Percentiles rank a stretch among this genome's conserved stretches.
Conservation (phyloP, 2,113 vertebrate species). For the Laterallus jamaicensis region DNA sequence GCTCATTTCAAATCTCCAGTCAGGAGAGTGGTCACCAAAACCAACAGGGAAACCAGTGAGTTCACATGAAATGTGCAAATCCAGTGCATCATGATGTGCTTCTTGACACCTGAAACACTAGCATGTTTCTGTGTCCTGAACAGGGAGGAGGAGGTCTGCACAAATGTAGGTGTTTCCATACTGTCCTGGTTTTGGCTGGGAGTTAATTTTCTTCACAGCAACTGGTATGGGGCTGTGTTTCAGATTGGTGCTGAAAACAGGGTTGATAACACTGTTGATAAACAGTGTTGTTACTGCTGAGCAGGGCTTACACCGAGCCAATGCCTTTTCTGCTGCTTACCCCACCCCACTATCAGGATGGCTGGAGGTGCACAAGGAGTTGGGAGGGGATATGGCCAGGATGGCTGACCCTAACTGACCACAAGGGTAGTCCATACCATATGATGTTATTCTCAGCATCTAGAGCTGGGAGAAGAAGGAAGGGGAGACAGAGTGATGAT, state of each 20-base stretch:
- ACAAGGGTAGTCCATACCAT: background rate
- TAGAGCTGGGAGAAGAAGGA: background rate
- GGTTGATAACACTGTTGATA: background rate
- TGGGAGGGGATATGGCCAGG: background rate
- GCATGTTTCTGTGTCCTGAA: background rate
- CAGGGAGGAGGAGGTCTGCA: background rate
- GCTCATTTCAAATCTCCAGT: background rate
- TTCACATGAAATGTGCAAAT: background rate
- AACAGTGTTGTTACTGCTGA: background rate
- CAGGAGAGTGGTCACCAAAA: background rate
- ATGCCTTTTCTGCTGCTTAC: background rate
- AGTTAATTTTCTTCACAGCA: background rate
- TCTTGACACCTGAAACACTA: background rate
- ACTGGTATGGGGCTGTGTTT: background rate
- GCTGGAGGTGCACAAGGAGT: fast-evolving
- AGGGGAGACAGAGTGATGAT: fast-evolving
- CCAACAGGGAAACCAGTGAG: background rate
- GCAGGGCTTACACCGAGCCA: background rate
- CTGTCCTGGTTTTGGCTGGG: background rate
- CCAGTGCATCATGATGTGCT: fast-evolving
- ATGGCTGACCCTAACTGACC: background rate
- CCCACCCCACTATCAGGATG: fast-evolving
- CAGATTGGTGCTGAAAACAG: background rate
- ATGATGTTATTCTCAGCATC: background rate
- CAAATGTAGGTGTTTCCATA: background rate